Conservation (phyloP, 2,888 invertebrate species). For the Eristalinus sepulchralis region DNA sequence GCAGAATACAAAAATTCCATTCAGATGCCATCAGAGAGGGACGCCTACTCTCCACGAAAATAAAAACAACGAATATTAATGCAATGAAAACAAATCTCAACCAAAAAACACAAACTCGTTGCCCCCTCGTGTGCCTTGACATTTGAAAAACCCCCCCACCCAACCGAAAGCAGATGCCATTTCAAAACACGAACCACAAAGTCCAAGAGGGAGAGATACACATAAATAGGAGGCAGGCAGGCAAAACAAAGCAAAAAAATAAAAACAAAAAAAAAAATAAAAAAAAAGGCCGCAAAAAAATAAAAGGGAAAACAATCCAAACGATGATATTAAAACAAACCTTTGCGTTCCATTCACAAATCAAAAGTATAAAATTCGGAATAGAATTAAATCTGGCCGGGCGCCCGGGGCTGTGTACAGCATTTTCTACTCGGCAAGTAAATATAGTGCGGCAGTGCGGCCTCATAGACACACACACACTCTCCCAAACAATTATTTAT, state of each 20-base stretch:
- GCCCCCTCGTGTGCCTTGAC: not conserved
- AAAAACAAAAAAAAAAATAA: not conserved
- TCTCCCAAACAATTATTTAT: conserved; percentile 58
- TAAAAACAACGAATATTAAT: conserved; percentile 13
- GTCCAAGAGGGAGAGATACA: not conserved
- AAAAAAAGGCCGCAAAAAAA: not conserved
- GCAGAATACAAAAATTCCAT: not conserved
- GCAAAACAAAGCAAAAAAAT: not conserved
- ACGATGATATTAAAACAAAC: conserved; percentile 64
- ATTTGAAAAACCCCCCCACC: not conserved
- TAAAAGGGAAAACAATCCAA: conserved; percentile 40
- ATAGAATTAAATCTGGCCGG: conserved; percentile 64
- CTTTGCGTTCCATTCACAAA: conserved; percentile 55
- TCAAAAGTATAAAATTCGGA: conserved; percentile 64
- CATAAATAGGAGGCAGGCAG: not conserved
- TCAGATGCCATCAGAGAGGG: not conserved
- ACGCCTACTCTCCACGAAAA: not conserved
- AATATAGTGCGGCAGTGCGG: conserved; percentile 37
- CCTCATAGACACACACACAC: not conserved
- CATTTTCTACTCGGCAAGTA: conserved; percentile 49
- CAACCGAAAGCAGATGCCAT: conserved; percentile 17
- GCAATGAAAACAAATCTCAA: conserved; percentile 40
- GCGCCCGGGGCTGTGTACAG: conserved; percentile 48
- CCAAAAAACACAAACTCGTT: conserved; percentile 40
- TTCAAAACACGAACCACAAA: not conserved